phyloP scores from a whole-genome alignment of 1,140 invertebrate species.

The Plodia interpunctella region DNA sequence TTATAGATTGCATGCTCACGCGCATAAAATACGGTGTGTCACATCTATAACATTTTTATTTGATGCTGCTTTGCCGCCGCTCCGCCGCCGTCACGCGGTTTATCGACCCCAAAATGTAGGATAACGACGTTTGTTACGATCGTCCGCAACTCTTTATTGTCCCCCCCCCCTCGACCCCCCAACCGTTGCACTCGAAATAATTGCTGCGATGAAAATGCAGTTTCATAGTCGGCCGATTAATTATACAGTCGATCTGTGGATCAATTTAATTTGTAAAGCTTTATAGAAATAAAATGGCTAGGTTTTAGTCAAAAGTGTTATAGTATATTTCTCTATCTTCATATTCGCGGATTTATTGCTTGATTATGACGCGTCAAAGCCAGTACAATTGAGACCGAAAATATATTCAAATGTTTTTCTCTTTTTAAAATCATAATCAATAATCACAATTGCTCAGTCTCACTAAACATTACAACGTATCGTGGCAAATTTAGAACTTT shows the following conservation, averaged over 20 bases:
- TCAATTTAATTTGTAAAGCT: not conserved
- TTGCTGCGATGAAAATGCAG: slow-evolving; percentile 20
- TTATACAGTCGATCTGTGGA: not conserved
- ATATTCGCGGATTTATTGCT: too few species aligned
- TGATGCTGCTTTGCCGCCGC: slow-evolving; percentile 23
- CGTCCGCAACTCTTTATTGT: slow-evolving; percentile 36
- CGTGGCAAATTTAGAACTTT: too few species aligned
- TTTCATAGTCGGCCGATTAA: not conserved
- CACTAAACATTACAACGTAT: too few species aligned
- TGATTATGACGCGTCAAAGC: too few species aligned
- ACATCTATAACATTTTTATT: not conserved
- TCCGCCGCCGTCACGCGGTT: slow-evolving; percentile 45
- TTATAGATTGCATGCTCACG: not conserved
- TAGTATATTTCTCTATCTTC: too few species aligned
- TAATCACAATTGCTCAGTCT: too few species aligned
- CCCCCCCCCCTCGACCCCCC: not conserved
- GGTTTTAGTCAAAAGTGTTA: too few species aligned
- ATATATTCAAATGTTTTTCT: too few species aligned
- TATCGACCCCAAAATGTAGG: slow-evolving; percentile 65
- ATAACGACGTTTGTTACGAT: slow-evolving; percentile 67
- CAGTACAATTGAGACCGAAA: too few species aligned
- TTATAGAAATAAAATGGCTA: too few species aligned
- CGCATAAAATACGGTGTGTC: not conserved
- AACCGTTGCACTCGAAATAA: slow-evolving; percentile 8
- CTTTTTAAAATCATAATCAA: too few species aligned